phyloP scores from a whole-genome alignment of 2,797 vertebrate genomes.

The Pseudotriccus pelzelni region DNA sequence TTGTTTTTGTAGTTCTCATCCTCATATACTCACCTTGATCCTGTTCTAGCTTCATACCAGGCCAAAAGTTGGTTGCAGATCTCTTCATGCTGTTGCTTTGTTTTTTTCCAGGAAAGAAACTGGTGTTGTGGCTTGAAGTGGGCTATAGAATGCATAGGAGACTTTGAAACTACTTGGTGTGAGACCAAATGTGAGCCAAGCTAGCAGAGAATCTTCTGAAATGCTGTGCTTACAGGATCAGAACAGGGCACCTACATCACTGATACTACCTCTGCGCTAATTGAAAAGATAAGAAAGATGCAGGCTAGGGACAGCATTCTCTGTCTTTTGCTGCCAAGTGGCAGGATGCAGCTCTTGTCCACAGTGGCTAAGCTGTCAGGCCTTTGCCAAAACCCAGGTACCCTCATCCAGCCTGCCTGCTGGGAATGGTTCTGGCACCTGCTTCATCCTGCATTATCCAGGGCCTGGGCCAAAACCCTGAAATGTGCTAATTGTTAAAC shows the following conservation, averaged over 20 bases:
- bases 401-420: background rate
- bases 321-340: background rate
- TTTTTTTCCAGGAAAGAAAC: background rate
- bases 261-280: background rate
- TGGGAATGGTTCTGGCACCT: background rate
- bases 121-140: background rate
- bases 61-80: background rate
- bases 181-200: background rate
- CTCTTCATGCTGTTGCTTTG: background rate
- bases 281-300: background rate
- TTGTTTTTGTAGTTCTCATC: background rate
- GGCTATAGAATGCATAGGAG: background rate
- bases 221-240: background rate
- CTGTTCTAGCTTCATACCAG: background rate
- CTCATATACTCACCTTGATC: background rate
- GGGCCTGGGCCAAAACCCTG: background rate
- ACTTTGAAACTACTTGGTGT: background rate
- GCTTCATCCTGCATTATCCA: background rate
- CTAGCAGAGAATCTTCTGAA: background rate
- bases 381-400: background rate
- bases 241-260: background rate
- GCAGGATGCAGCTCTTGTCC: background rate
- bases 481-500: conserved; percentile 40
- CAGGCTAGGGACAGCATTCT: background rate
- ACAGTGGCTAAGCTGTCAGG: background rate